Conservation (phyloP, 2,113 vertebrate species). For the Setophaga kirtlandii region DNA sequence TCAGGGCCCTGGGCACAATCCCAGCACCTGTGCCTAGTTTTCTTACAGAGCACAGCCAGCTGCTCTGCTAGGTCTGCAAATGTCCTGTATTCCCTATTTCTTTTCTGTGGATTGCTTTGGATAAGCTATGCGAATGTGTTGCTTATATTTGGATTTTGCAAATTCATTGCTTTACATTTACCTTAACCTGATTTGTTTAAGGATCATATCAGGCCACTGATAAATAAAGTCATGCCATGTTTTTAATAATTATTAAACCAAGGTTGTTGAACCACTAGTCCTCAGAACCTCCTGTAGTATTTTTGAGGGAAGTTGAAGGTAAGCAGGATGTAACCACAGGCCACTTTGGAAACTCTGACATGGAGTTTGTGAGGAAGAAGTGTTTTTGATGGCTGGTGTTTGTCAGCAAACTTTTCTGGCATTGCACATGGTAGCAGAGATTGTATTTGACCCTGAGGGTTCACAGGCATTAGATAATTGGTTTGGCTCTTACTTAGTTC, state of each 20-base stretch:
- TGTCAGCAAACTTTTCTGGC: constrained; percentile 32
- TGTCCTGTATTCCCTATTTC: not conserved
- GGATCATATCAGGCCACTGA: not conserved
- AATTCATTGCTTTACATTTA: not conserved
- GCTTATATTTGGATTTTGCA: constrained; percentile 1
- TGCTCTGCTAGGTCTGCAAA: constrained; percentile 40
- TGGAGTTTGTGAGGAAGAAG: not conserved
- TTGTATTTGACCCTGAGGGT: not conserved
- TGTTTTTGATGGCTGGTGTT: constrained; percentile 22
- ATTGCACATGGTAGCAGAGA: not conserved
- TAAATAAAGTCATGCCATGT: not conserved
- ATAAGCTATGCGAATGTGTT: not conserved
- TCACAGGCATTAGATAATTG: constrained; percentile 30
- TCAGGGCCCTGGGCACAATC: constrained; percentile 46
- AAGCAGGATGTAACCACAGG: not conserved
- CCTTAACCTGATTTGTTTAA: not conserved
- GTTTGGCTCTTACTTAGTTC: constrained; percentile 35
- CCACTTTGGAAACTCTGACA: not conserved
- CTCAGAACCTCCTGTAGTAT: not conserved
- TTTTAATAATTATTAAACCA: not conserved
- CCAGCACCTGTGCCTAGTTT: constrained; percentile 68
- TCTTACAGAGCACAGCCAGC: constrained; percentile 35
- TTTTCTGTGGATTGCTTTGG: not conserved
- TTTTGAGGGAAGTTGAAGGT: not conserved
- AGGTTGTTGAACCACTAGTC: not conserved